phyloP scores from a whole-genome alignment of 2,113 vertebrate genomes.

The Nettapus auritus region DNA sequence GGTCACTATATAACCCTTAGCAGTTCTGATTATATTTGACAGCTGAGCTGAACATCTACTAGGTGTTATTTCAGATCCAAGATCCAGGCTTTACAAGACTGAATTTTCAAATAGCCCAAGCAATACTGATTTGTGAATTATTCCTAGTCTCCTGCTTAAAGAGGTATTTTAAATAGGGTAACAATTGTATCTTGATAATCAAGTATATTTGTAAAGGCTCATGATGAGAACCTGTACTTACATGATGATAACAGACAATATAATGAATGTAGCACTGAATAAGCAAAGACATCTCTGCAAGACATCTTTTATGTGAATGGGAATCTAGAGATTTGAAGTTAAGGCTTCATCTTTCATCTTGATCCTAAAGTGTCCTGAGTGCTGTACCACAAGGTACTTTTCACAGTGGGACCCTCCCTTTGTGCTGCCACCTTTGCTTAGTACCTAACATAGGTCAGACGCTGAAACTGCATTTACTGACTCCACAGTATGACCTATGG shows the following conservation, averaged over 20 bases:
- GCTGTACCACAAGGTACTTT: background rate
- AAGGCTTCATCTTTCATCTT: conserved; percentile 20
- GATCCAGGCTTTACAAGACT: background rate
- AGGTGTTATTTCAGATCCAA: background rate
- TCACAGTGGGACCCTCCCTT: background rate
- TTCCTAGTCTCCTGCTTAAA: background rate
- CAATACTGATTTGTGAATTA: background rate
- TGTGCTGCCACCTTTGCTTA: background rate
- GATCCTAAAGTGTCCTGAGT: background rate
- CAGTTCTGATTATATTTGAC: background rate
- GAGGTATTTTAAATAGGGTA: background rate
- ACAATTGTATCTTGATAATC: background rate
- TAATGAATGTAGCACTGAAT: background rate
- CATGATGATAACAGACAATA: background rate
- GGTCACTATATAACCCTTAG: accelerated
- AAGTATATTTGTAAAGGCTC: background rate
- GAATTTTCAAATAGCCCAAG: background rate
- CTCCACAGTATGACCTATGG: background rate
- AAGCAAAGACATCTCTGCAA: background rate
- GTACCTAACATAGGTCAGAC: background rate
- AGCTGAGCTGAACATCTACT: background rate
- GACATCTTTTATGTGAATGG: background rate
- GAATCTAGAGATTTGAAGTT: background rate
- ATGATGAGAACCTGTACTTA: background rate
- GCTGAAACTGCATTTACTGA: background rate